phyloP scores from a whole-genome alignment of 2,888 invertebrate genomes.

The Merodon equestris region DNA sequence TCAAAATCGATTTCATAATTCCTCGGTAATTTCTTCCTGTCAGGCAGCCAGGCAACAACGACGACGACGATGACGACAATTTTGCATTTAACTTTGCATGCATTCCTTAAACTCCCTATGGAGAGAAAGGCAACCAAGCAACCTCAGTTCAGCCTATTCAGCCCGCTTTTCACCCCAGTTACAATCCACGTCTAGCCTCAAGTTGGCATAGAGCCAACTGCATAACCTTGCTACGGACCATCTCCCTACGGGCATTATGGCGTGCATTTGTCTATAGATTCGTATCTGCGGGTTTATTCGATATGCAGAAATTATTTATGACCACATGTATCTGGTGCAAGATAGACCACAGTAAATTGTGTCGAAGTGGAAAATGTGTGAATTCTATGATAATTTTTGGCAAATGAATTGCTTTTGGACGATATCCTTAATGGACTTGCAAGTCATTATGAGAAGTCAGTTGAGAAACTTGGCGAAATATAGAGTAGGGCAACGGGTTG shows the following conservation, averaged over 20 bases:
- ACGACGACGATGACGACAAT: conserved; percentile 33
- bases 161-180: too few species aligned
- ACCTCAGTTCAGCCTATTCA: conserved; percentile 2
- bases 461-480: neutral
- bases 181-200: conserved; percentile 3
- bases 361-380: conserved; percentile 52
- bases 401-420: conserved; percentile 43
- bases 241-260: conserved; percentile 9
- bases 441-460: neutral
- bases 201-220: conserved; percentile 55
- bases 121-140: conserved; percentile 19
- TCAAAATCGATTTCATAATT: conserved; percentile 65
- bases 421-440: conserved; percentile 7
- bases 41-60: conserved; percentile 36
- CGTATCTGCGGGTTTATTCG: conserved; percentile 41
- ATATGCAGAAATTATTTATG: conserved; percentile 63
- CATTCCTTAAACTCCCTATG: conserved; percentile 43
- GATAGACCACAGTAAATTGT: conserved; percentile 45
- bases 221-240: conserved; percentile 52
- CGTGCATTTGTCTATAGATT: conserved; percentile 44
- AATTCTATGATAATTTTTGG: conserved; percentile 62
- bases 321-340: conserved; percentile 55
- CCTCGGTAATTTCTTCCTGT: conserved; percentile 63
- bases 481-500: too few species aligned
- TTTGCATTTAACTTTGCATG: conserved; percentile 49